Evolutionary conservation across 2,113 vertebrate species (phyloP).

Genomic region (Litocranius walleri): DNA sequence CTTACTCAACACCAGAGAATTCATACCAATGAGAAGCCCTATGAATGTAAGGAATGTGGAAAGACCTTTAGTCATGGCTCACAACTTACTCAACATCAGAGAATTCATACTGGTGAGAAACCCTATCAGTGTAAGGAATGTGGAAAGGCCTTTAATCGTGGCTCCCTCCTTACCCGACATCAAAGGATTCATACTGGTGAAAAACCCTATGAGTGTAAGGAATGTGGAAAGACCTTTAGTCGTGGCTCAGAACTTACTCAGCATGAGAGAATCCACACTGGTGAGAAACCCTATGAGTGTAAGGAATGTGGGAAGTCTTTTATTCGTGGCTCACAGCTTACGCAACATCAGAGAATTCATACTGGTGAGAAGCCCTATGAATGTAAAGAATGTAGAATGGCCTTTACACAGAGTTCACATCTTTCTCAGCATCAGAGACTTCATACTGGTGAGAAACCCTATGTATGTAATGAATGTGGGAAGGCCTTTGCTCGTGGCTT

Average conservation of each 20-base stretch:
- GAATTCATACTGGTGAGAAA: slow-evolving; percentile 72
- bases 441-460: slow-evolving; percentile 78
- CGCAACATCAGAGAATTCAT: slow-evolving; percentile 76
- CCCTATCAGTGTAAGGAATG: slow-evolving; percentile 74
- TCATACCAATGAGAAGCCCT: slow-evolving; percentile 72
- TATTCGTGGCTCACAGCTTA: slow-evolving; percentile 72
- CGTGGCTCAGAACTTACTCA: slow-evolving; percentile 74
- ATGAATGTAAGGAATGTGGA: slow-evolving; percentile 71
- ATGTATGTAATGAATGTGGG: slow-evolving; percentile 75
- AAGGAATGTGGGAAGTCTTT: slow-evolving; percentile 75
- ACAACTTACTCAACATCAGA: slow-evolving; percentile 72
- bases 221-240: slow-evolving; percentile 77
- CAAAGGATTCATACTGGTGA: slow-evolving; percentile 75
- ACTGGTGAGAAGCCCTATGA: slow-evolving; percentile 77
- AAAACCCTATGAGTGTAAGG: slow-evolving; percentile 76
- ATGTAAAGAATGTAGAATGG: slow-evolving; percentile 76
- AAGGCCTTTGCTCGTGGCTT: slow-evolving; percentile 77
- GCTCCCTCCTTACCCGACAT: slow-evolving; percentile 75
- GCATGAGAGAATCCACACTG: slow-evolving; percentile 76
- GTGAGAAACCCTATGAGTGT: slow-evolving; percentile 77
- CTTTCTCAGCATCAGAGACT: slow-evolving; percentile 77
- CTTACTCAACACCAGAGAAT: slow-evolving; percentile 75
- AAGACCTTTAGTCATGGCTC: slow-evolving; percentile 72
- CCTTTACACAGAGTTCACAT: slow-evolving; percentile 77
- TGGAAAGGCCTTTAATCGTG: slow-evolving; percentile 76